Base-by-base conservation (phyloP, 2,888 invertebrate species). In the Agrypnus murinus region DNA sequence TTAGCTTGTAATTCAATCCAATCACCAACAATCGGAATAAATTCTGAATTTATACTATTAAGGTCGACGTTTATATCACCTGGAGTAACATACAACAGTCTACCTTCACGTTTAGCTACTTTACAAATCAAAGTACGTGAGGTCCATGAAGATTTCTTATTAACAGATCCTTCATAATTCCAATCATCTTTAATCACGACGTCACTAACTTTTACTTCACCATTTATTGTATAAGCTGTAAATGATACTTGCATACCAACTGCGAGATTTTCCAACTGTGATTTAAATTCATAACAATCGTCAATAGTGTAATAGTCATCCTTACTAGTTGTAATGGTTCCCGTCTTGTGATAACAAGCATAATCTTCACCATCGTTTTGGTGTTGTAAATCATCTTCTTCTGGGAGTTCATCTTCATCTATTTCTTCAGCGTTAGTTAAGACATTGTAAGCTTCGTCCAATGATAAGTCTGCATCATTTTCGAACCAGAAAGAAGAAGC, bases 1-100 rank as follows among this genome's bases (percentile, higher is more conserved):
- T 89, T 87, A 58, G 90, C 90, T 69, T 88, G 88, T 40, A 93
- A 79, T 80, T 89, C 88, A 15, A 94, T 79, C 87, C 91, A 91
- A 82, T 94, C 94, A 1, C 94, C 94, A 73, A 88, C 85, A 14
- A 90, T 84, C 1, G 93, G 93, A 43, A 92, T 82, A 82, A 93
- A 92, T 59, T 89, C 89, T 1, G 90, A 88, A 74, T 87, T 84
- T 0, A 92, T 87, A 55, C 87, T 83, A 80, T 93, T 91, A 57
- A 94, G 84, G 79, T 89, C 87, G 58, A 93, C 86, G 64, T 84
- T 86, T n/a, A 92, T 79, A 65, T 89, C 86, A 76, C 85, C 86
- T 9, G 90, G 88, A 62, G 88, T 88, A 0, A 92, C 86, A 10
- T 82, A 77, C 10, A 87, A 76, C 14, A 80, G 74, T 75, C 88